Base-by-base conservation (phyloP, 2,797 vertebrate species). In the Ctenopoma kingsleyae region DNA sequence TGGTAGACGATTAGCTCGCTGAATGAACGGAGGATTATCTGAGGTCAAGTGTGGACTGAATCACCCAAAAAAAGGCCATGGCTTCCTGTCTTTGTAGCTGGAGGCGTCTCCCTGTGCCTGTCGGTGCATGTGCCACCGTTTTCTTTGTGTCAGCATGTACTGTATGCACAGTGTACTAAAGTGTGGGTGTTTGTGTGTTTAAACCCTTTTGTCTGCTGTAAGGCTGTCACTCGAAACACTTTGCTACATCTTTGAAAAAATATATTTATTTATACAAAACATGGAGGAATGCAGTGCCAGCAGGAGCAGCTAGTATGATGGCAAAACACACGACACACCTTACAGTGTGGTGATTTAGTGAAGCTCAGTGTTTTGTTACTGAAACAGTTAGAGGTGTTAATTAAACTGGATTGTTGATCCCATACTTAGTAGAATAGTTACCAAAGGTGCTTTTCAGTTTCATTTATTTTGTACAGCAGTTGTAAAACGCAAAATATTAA, bases 71-170 rank as follows among this genome's bases (percentile, higher is more conserved):
- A 76, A 83, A 32, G 38, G 27, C 27, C 22, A 2, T 6, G 25
- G 23, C 65, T 78, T 78, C 62, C 49, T 32, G 71, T 70, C 56
- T 85, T 64, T 82, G 78, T 59, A 73, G 74, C 60, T 2, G 48
- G 12, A 17, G 36, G 40, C 25, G 76, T 82, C 2, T 78, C 9
- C 75, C 35, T 48, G 61, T 63, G 78, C 71, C 64, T 75, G 86
- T 83, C 78, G 73, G 82, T 71, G 77, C 82, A 74, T 62, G 74
- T 84, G 84, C 74, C 1, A 20, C 78, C 80, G 80, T 84, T 85
- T 78, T 79, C 81, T 82, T 81, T 86, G 84, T 87, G 83, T 85
- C 82, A 78, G 83, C 80, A 82, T 70, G 78, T 50, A n/a, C 46
- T 20, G 63, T 67, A 53, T 59, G 56, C 49, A 16, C 15, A 11